These are phyloP conservation scores for Lagorchestes hirsutus DNA, from an alignment of 2,797 vertebrate species.

Conservation along the genomic window DNA sequence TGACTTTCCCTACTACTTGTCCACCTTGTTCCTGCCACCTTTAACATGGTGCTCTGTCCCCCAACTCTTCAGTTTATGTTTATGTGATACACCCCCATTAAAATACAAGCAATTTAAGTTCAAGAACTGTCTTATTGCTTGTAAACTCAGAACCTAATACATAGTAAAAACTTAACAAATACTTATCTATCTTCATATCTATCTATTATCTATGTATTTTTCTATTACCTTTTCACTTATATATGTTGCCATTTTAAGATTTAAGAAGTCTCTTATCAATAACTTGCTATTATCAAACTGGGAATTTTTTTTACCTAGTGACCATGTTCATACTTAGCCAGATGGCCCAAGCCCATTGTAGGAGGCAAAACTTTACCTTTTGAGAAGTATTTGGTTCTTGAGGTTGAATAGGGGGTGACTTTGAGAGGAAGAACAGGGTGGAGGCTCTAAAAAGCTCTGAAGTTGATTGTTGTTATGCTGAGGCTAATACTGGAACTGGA, in stretches of 20 bases:
- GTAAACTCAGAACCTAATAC: background rate
- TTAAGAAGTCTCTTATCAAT: background rate
- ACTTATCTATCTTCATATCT: background rate
- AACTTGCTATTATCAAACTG: background rate
- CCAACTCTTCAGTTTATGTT: background rate
- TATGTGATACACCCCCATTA: background rate
- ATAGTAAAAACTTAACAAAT: background rate
- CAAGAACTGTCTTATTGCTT: background rate
- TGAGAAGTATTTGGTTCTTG: conserved; percentile 12
- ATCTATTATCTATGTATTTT: background rate
- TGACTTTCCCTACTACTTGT: background rate
- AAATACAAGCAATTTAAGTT: background rate
- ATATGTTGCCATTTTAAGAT: background rate
- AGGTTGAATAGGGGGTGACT: conserved; percentile 1
- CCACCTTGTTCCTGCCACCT: background rate
- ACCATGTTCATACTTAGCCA: background rate
- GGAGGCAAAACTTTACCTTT: conserved; percentile 19
- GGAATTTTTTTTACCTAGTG: background rate
- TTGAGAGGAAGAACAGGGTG: conserved; percentile 16
- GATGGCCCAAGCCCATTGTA: background rate
- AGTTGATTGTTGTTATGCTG: conserved; percentile 1
- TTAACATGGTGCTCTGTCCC: background rate
- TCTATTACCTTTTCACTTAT: background rate
- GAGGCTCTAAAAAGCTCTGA: conserved; percentile 18
- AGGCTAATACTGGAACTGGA: conserved; percentile 18